phyloP scores from a whole-genome alignment of 1,140 invertebrate genomes.

The Andricus grossulariae region DNA sequence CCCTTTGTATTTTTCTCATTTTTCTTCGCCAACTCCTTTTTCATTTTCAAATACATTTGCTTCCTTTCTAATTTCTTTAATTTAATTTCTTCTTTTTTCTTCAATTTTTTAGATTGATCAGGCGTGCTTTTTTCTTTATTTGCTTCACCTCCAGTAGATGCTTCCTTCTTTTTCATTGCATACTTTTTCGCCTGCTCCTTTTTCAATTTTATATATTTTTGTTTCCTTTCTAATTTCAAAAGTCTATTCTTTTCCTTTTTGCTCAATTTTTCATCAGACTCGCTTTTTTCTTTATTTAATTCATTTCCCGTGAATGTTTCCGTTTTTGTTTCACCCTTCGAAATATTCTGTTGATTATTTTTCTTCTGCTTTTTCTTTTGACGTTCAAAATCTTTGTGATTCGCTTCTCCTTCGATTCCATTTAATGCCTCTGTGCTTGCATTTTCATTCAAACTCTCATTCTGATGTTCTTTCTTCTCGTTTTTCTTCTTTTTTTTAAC shows the following conservation, averaged over 20 bases:
- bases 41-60: conserved; percentile 38
- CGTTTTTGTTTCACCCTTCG: conserved; percentile 31
- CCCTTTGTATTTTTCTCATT: conserved; percentile 58
- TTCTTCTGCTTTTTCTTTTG: conserved; percentile 23
- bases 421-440: neutral
- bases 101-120: conserved; percentile 30
- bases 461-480: conserved; percentile 8
- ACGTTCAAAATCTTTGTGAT: conserved; percentile 7
- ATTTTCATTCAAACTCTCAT: neutral
- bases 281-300: conserved; percentile 2
- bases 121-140: conserved; percentile 5
- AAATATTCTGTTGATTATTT: neutral
- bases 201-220: conserved; percentile 39
- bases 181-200: conserved; percentile 50
- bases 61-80: conserved; percentile 23
- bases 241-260: conserved; percentile 39
- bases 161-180: conserved; percentile 55
- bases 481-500: conserved; percentile 42
- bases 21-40: conserved; percentile 47
- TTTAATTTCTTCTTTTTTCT: conserved; percentile 38
- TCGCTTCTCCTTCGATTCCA: neutral
- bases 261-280: conserved; percentile 14
- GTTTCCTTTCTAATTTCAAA: conserved; percentile 16
- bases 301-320: conserved; percentile 30
- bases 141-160: neutral